Base-by-base conservation (phyloP, 2,888 invertebrate species). In the Agrilus cyanescens region DNA sequence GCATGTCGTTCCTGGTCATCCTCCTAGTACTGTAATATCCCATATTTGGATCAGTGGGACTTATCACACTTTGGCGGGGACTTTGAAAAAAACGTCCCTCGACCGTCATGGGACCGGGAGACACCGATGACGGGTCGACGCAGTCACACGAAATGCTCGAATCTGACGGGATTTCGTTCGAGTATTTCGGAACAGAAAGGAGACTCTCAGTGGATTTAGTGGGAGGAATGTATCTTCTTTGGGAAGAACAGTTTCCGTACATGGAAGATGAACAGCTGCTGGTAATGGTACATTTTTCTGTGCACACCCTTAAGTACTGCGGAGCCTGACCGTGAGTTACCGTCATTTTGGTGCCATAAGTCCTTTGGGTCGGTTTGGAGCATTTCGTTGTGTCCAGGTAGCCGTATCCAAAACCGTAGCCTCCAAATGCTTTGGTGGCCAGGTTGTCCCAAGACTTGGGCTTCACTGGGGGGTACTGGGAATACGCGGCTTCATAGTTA, bases 371-470 rank as follows among this genome's bases (percentile, higher is more conserved):
- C 12, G 64, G 57, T 1, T 70, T 67, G 15, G 66, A 70, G 42
- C 50, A 54, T 50, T 45, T 54, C 33, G 50, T 48, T 1, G 83
- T 81, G 54, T 86, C 86, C 41, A 85, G 66, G 56, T 86, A 88
- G 6, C 87, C 88, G 56, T 87, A 89, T 52, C 88, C 88, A 55
- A 86, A 88, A 3, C 87, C 86, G 51, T 89, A 88, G 0, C 87
- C 88, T 1, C 87, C 86, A 51, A 85, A 82, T 0, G 84, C 82
- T 67, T 87, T 88, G 2, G 86, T 86, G 0, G 88, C 83, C 41
- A 90, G 68, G 65, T 89, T 89, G 60, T 89, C 89, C 88, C 89
- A 89, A 0, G 88, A 89, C 61, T 89, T 89, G 1, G 89, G 89
- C 58, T 89, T 90, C 1, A 62, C 64, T 1, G 69, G 63, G 34